Percentiles rank a stretch among this genome's conserved stretches.
Evolutionary conservation across 2,113 vertebrate genomes (phyloP).

Genomic region (Planiliza haematocheilus): DNA sequence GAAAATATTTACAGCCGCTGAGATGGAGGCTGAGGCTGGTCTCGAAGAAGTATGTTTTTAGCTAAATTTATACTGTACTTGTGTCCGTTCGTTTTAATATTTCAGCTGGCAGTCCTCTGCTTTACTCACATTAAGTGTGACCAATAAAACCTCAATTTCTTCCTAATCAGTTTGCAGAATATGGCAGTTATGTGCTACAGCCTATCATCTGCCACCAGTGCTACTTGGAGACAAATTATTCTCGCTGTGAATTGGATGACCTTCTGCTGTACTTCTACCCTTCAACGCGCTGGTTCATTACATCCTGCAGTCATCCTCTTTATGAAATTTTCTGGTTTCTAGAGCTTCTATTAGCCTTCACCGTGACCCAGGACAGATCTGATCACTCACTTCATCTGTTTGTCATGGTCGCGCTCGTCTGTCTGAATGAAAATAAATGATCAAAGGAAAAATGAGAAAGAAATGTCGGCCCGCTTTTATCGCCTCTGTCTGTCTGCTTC

Average conservation of each 20-base stretch:
- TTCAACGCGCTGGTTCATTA: slow-evolving; percentile 46
- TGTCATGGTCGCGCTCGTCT: slow-evolving; percentile 13
- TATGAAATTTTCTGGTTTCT: slow-evolving; percentile 35
- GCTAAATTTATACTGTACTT: slow-evolving; percentile 1
- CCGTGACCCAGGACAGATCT: slow-evolving; percentile 37
- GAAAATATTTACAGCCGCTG: neutral
- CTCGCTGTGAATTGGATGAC: slow-evolving; percentile 44
- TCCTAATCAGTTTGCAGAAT: slow-evolving; percentile 16
- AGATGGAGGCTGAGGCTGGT: neutral
- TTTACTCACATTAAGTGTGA: slow-evolving; percentile 7
- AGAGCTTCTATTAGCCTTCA: slow-evolving; percentile 26
- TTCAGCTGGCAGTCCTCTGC: slow-evolving; percentile 1
- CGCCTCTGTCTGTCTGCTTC: slow-evolving; percentile 20
- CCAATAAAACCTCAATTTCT: slow-evolving; percentile 27
- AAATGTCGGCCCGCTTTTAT: neutral
- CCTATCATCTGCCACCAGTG: slow-evolving; percentile 11
- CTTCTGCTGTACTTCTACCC: slow-evolving; percentile 24
- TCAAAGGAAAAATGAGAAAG: slow-evolving; percentile 16
- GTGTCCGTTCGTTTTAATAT: neutral
- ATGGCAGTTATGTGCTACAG: slow-evolving; percentile 2
- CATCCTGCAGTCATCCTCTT: slow-evolving; percentile 35
- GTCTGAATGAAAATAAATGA: slow-evolving; percentile 15
- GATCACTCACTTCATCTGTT: slow-evolving; percentile 47
- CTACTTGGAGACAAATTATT: slow-evolving; percentile 32
- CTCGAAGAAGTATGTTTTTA: neutral